Evolutionary conservation across 2,888 invertebrate genomes (phyloP).

Genomic region (Pristionchus maxplancki): DNA sequence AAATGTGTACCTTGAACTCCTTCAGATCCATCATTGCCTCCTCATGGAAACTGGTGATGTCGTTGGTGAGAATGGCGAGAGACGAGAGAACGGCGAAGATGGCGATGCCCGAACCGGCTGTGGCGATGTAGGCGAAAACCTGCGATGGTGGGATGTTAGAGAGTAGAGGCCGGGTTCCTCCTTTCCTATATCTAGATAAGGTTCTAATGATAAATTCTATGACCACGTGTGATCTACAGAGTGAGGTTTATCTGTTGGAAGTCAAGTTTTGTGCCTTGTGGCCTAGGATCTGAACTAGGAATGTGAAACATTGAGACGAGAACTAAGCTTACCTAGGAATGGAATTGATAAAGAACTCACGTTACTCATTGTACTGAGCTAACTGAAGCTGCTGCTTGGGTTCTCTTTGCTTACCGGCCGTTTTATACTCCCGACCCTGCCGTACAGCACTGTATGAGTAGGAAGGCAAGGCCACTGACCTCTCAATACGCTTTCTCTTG

Average conservation of each 20-base stretch:
- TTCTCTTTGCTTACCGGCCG: not conserved
- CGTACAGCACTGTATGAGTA: not conserved
- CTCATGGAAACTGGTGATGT: conserved; percentile 44
- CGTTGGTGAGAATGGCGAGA: conserved; percentile 43
- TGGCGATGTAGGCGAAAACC: not conserved
- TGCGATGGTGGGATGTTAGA: too few relatives aligned
- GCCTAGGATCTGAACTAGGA: too few relatives aligned
- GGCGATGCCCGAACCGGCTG: conserved; percentile 21
- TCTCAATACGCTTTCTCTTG: too few relatives aligned
- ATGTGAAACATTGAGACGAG: not conserved
- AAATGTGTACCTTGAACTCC: conserved; percentile 46
- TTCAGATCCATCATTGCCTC: conserved; percentile 46
- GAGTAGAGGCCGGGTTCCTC: too few relatives aligned
- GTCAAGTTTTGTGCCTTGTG: too few relatives aligned
- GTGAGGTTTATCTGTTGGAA: too few relatives aligned
- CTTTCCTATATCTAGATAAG: too few relatives aligned
- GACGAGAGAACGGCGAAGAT: conserved; percentile 14
- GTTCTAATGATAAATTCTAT: too few relatives aligned
- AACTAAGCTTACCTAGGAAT: too few relatives aligned
- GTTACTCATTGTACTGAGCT: not conserved
- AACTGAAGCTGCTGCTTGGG: conserved; percentile 18
- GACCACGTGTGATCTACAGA: too few relatives aligned
- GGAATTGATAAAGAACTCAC: not conserved
- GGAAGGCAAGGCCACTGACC: too few relatives aligned
- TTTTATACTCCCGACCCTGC: conserved; percentile 36